Conservation (phyloP, 2,113 vertebrate species). For the Halcyon senegalensis region DNA sequence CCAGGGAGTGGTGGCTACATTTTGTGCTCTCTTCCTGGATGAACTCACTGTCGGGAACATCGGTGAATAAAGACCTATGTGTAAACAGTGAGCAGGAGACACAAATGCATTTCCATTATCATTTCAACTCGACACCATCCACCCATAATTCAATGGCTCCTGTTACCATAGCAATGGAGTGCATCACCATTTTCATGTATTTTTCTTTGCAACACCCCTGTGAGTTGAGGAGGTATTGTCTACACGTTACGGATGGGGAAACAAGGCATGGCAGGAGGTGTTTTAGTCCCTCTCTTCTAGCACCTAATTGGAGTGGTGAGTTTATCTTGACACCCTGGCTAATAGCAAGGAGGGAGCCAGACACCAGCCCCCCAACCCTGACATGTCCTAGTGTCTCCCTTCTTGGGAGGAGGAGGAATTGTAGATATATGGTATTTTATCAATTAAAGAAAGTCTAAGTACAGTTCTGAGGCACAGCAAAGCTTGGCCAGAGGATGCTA, state of each 20-base stretch:
- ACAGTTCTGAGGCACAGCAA: not conserved
- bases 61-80: not conserved
- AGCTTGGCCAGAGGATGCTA: not conserved
- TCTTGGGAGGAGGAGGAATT: not conserved
- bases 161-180: conserved; percentile 19
- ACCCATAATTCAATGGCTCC: conserved; percentile 1
- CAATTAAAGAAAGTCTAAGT: not conserved
- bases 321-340: not conserved
- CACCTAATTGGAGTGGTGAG: not conserved
- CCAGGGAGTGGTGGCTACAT: not conserved
- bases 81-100: not conserved
- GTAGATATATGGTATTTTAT: not conserved
- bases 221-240: not conserved
- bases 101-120: not conserved
- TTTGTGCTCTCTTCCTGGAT: not conserved
- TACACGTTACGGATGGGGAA: not conserved
- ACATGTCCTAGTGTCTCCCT: not conserved
- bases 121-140: not conserved
- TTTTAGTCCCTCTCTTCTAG: not conserved
- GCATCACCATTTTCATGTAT: not conserved
- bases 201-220: not conserved
- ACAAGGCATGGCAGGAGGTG: fast-evolving
- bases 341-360: not conserved
- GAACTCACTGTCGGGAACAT: fast-evolving
- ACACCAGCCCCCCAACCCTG: not conserved